phyloP scores from a whole-genome alignment of 2,113 vertebrate species.

The Ranitomeya imitator region DNA sequence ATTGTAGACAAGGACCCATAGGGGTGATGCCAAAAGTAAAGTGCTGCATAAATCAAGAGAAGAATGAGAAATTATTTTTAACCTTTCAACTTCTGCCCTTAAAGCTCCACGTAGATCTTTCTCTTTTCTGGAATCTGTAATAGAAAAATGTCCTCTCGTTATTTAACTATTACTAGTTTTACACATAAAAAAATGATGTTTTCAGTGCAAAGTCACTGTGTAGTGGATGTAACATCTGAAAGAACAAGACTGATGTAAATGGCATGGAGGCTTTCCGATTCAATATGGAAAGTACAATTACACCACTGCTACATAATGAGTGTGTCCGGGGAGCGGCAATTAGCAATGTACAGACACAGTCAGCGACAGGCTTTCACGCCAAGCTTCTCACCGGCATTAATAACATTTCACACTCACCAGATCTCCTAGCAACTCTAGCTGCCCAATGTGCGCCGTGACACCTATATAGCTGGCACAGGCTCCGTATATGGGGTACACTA shows the following conservation, averaged over 20 bases:
- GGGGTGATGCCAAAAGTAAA: too few relatives aligned
- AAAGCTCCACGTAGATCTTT: constrained; percentile 73
- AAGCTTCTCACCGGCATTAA: constrained; percentile 37
- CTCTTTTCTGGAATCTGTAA: constrained; percentile 77
- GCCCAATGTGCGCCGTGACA: background rate
- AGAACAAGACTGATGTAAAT: background rate
- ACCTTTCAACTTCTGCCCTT: constrained; percentile 82
- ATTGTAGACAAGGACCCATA: too few relatives aligned
- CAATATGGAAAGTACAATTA: background rate
- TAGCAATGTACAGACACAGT: background rate
- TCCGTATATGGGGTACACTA: background rate
- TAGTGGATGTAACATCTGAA: background rate
- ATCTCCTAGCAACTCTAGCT: constrained; percentile 21
- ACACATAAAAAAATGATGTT: background rate
- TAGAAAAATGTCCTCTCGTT: background rate
- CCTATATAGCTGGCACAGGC: background rate
- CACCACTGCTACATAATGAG: background rate
- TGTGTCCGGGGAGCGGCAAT: background rate
- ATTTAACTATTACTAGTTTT: background rate
- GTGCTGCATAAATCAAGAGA: too few relatives aligned
- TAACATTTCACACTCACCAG: constrained; percentile 27
- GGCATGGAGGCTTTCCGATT: background rate
- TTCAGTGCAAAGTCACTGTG: background rate
- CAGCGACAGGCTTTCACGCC: background rate
- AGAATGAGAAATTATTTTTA: background rate